Conservation (phyloP, 2,113 vertebrate species). For the Nycticebus coucang region DNA sequence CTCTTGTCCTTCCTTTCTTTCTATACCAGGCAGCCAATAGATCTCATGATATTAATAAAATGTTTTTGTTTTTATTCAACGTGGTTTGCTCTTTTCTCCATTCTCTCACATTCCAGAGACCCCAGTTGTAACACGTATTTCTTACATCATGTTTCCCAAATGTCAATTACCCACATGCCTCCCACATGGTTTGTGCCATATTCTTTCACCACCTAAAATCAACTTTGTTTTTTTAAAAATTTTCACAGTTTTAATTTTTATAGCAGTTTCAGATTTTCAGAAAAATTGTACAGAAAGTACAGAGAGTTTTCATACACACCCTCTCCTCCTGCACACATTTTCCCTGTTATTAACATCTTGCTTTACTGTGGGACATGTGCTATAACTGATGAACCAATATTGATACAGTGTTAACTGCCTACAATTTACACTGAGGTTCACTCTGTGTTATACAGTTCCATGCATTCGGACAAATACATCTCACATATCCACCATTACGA, state of each 20-base stretch:
- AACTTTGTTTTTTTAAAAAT: background rate
- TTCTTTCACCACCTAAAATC: background rate
- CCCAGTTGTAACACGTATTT: background rate
- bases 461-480: background rate
- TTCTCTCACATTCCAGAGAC: background rate
- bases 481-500: background rate
- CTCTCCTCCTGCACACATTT: background rate
- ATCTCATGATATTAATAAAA: background rate
- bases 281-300: background rate
- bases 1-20: too few species aligned
- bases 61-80: background rate
- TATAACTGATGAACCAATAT: background rate
- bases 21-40: background rate
- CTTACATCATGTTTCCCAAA: background rate
- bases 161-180: background rate
- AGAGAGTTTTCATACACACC: background rate
- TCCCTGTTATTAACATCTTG: background rate
- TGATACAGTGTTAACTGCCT: background rate
- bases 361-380: background rate
- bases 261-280: background rate
- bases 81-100: background rate
- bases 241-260: background rate
- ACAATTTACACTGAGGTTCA: too few species aligned
- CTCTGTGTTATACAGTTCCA: rapidly evolving
- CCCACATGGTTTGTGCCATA: background rate